A percentile compares a stretch with the other conserved stretches of the same genome.
Conservation (phyloP, 2,797 vertebrate species). For the Dendrocincla tyrannina region DNA sequence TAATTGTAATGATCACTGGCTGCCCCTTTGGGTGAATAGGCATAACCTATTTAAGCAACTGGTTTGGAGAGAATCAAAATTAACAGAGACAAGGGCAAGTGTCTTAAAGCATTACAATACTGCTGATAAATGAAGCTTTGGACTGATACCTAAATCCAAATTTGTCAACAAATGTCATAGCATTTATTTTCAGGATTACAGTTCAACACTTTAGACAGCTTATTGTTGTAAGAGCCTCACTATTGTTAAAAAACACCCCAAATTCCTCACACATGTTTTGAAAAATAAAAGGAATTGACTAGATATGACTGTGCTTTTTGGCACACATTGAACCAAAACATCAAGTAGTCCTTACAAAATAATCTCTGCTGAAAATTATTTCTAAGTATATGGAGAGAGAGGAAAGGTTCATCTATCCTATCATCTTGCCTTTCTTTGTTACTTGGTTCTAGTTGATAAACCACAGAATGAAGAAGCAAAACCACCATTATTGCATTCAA, state of each 20-base stretch:
- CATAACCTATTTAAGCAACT: neutral
- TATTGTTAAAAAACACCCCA: fast-evolving
- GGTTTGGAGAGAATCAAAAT: neutral
- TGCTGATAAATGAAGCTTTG: neutral
- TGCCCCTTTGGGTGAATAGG: neutral
- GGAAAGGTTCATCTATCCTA: neutral
- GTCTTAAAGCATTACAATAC: neutral
- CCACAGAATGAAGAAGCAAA: neutral
- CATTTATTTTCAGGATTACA: neutral
- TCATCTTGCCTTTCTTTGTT: neutral
- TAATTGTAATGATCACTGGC: neutral
- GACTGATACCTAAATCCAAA: neutral
- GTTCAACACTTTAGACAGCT: neutral
- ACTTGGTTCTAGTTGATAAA: neutral
- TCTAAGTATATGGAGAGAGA: neutral
- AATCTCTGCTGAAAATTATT: neutral
- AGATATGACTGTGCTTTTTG: neutral
- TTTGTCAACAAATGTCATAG: fast-evolving
- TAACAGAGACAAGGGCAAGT: neutral
- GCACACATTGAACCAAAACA: neutral
- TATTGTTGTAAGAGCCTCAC: neutral
- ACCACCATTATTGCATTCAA: neutral
- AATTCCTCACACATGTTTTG: neutral
- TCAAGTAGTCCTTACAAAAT: neutral
- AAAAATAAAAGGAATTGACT: neutral